These are phyloP conservation scores for Radopholus similis DNA, from an alignment of 1,140 invertebrate genomes.

Conservation along the genomic window DNA sequence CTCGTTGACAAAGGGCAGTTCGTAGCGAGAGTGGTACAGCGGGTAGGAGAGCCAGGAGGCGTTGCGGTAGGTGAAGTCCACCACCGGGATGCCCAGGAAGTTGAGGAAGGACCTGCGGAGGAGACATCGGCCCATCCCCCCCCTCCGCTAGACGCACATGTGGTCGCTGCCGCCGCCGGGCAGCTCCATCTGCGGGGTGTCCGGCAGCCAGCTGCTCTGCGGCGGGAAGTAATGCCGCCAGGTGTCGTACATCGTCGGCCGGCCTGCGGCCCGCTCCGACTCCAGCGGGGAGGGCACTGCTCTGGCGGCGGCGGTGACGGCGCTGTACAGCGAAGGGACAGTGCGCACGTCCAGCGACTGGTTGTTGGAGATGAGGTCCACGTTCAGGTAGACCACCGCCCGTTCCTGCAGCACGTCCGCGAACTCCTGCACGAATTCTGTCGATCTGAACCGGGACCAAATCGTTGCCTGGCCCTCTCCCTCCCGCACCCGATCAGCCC, in stretches of 20 bases:
- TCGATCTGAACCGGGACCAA: slow-evolving; percentile 59
- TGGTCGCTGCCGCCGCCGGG: slow-evolving; percentile 61
- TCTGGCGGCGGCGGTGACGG: slow-evolving; percentile 47
- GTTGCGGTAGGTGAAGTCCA: slow-evolving; percentile 52
- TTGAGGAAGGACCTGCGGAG: slow-evolving; percentile 57
- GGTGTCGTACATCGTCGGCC: slow-evolving; percentile 56
- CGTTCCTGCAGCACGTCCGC: slow-evolving; percentile 39
- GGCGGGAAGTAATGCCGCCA: slow-evolving; percentile 36
- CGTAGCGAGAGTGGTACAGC: slow-evolving; percentile 63
- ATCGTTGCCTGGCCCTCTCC: too few relatives aligned
- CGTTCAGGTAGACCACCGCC: slow-evolving; percentile 55
- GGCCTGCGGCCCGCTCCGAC: slow-evolving; percentile 37
- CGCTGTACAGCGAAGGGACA: slow-evolving; percentile 47
- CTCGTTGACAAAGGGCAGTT: slow-evolving; percentile 61
- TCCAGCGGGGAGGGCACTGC: slow-evolving; percentile 45
- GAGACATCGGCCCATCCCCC: neutral
- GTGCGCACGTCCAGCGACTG: slow-evolving; percentile 47
- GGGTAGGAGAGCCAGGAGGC: slow-evolving; percentile 55
- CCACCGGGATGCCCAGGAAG: slow-evolving; percentile 56
- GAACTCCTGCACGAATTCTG: slow-evolving; percentile 56
- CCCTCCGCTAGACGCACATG: neutral
- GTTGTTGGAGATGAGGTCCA: slow-evolving; percentile 49
- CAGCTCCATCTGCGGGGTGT: slow-evolving; percentile 40
- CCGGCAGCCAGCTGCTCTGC: slow-evolving; percentile 4
- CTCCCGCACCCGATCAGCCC: slow-evolving; percentile 29